A percentile compares a stretch with the other conserved stretches of the same genome.
Conservation (phyloP, 92 coral and sea anemone species). For the Virgularia gustaviana region DNA sequence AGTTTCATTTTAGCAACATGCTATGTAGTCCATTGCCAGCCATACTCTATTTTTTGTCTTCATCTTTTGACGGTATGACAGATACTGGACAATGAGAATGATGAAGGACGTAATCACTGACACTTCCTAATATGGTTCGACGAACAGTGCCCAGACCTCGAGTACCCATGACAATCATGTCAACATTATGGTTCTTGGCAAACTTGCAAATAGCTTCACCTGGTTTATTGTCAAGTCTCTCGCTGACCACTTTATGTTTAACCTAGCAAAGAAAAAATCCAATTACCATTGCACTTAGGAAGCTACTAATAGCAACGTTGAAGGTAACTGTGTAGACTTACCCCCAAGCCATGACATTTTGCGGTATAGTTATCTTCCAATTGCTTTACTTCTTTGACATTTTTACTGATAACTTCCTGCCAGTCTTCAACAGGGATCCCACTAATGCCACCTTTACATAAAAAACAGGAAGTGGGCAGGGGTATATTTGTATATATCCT, state of each 20-base stretch:
- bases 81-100: slow-evolving; percentile 40
- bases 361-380: slow-evolving; percentile 23
- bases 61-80: not conserved
- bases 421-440: slow-evolving; percentile 51
- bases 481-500: no score
- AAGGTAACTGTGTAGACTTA: not conserved
- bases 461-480: no score
- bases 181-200: slow-evolving; percentile 28
- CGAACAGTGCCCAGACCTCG: slow-evolving; percentile 30
- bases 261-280: not conserved
- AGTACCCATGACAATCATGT: slow-evolving; percentile 35
- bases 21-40: no score
- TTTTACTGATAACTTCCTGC: slow-evolving; percentile 36
- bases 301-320: not conserved
- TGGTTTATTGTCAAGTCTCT: slow-evolving; percentile 15
- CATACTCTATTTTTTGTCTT: not conserved
- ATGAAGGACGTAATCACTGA: slow-evolving; percentile 33
- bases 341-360: slow-evolving; percentile 34
- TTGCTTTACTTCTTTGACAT: slow-evolving; percentile 21
- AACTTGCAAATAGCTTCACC: slow-evolving; percentile 27
- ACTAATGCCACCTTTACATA: slow-evolving; percentile 1
- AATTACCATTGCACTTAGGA: not conserved
- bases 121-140: slow-evolving; percentile 35
- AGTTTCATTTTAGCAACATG: no score
- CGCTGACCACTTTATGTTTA: slow-evolving; percentile 17